Evolutionary conservation across 2,888 invertebrate genomes (phyloP).

Genomic region (Scelioninae gen. 2): DNA sequence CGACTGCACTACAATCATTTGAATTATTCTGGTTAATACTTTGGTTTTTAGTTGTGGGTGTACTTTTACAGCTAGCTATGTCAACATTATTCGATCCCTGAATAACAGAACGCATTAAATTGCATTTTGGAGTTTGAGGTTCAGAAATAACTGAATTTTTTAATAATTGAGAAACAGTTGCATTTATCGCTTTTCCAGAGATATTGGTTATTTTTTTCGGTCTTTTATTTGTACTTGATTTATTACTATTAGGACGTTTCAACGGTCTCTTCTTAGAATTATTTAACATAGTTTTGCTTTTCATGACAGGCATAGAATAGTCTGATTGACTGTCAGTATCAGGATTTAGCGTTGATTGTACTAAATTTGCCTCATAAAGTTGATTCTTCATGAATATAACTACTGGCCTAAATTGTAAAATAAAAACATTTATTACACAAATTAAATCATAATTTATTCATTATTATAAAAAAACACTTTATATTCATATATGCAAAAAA

Average conservation of each 20-base stretch:
- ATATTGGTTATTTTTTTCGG: conserved; percentile 23
- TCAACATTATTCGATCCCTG: neutral
- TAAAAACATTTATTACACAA: too few species aligned
- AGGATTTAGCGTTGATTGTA: conserved; percentile 86
- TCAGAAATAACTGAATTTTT: conserved; percentile 2
- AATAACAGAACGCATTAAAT: neutral
- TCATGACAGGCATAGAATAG: conserved; percentile 60
- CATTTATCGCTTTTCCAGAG: conserved; percentile 17
- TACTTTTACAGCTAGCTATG: conserved; percentile 30
- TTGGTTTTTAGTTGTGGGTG: conserved; percentile 46
- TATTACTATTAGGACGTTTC: conserved; percentile 37
- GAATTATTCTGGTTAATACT: conserved; percentile 1
- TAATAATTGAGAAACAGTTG: conserved; percentile 8
- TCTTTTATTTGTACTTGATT: conserved; percentile 15
- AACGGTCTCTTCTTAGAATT: conserved; percentile 40
- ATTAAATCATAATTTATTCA: too few species aligned
- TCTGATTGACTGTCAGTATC: conserved; percentile 75
- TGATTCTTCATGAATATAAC: conserved; percentile 84
- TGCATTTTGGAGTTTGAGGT: conserved; percentile 51
- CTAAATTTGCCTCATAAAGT: conserved; percentile 87
- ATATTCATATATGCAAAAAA: too few species aligned
- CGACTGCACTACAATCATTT: conserved; percentile 58
- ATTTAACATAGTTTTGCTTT: conserved; percentile 11
- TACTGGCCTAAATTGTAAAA: conserved; percentile 79
- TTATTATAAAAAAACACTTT: too few species aligned